Conservation (phyloP, 1,140 invertebrate species). For the Nymphalis io region DNA sequence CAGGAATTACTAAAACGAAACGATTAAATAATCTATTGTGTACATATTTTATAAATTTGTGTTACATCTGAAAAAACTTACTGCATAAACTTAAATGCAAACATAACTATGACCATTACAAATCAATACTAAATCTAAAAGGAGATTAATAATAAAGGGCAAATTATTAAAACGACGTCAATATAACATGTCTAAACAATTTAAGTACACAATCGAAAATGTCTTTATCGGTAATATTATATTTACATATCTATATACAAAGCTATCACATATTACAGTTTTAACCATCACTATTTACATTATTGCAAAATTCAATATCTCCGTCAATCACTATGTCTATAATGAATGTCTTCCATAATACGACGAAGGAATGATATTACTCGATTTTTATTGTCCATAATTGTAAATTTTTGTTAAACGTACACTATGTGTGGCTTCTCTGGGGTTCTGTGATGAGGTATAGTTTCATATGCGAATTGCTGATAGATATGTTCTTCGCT, state of each 20-base stretch:
- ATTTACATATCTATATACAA: conserved; percentile 79
- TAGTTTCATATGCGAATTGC: conserved; percentile 82
- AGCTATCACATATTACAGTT: conserved; percentile 79
- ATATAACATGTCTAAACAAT: conserved; percentile 51
- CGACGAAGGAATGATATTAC: conserved; percentile 56
- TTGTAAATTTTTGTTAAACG: conserved; percentile 79
- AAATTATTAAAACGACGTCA: conserved; percentile 26
- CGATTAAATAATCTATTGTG: conserved; percentile 24
- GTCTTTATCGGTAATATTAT: conserved; percentile 61
- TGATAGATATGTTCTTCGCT: conserved; percentile 82
- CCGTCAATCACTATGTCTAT: conserved; percentile 49
- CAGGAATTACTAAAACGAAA: conserved; percentile 71
- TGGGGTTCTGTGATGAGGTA: conserved; percentile 77
- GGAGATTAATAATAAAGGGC: conserved; percentile 14
- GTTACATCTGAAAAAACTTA: conserved; percentile 26
- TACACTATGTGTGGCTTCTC: conserved; percentile 84
- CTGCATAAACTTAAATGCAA: conserved; percentile 28
- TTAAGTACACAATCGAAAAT: conserved; percentile 75
- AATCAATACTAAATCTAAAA: conserved; percentile 13
- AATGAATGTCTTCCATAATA: conserved; percentile 54
- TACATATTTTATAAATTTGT: conserved; percentile 30
- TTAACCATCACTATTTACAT: conserved; percentile 78
- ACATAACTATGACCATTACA: conserved; percentile 18
- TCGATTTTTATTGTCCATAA: conserved; percentile 60
- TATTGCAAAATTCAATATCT: conserved; percentile 69